Base-by-base conservation (phyloP, 2,113 vertebrate species). In the Rhinolophus sinicus region DNA sequence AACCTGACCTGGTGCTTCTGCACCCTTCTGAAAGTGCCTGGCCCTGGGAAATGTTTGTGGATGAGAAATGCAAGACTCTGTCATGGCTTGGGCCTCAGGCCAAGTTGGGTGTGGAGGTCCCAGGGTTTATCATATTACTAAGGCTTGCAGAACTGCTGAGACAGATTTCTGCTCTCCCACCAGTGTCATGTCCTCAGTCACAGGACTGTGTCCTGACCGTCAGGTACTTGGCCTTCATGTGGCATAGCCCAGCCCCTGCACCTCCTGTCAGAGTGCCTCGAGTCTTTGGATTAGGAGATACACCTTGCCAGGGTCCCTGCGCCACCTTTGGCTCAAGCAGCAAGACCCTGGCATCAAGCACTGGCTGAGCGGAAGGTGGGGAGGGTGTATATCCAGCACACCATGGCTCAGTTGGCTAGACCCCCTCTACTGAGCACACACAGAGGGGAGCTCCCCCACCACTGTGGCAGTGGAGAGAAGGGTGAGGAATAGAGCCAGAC, bases 181-280 rank as follows among this genome's bases (percentile, higher is more conserved):
- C 16, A 40, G 47, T 18, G n/a, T 62, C 60, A 65, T 60, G 18
- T 60, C 11, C 52, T 81, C 13, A 78, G 47, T 54, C 19, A 52
- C 1, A 64, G 22, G 33, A 50, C 10, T 3, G 72, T 13, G 0
- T 52, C 52, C 78, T 44, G 56, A 54, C 33, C 11, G 4, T 54
- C 28, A 30, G 4, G 7, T 21, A 2, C 2, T 78, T 47, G 5
- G 18, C 6, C 33, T 70, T 85, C 12, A 10, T 11, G 11, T 16
- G n/a, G 11, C 22, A 10, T 38, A 3, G 44, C 3, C 4, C 56
- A 87, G 52, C 15, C 7, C 1, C 38, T 18, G 3, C 0, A 6
- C 22, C 35, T 72, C 14, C 10, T 11, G 1, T 22, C 38, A 7
- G 44, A 80, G 21, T 38, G 10, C 1, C 47, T 54, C 50, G 11